A percentile compares a stretch with the other conserved stretches of the same genome.
phyloP scores from a whole-genome alignment of 2,888 invertebrate genomes.

The Melolontha melolontha region DNA sequence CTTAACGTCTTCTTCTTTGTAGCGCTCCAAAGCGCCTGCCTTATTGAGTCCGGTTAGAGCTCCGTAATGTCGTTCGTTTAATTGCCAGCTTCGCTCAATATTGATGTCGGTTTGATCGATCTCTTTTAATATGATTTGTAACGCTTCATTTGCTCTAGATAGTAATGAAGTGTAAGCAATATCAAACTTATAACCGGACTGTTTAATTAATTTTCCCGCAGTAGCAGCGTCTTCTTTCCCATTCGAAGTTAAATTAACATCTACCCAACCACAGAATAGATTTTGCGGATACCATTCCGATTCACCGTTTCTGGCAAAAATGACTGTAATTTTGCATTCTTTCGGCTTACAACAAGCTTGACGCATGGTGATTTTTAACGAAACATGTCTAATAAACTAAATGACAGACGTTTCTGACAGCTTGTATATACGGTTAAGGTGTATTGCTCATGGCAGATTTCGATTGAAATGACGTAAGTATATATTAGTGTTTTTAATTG shows the following conservation, averaged over 20 bases:
- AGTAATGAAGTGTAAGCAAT: conserved; percentile 84
- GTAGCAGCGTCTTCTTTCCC: conserved; percentile 76
- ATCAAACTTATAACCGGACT: conserved; percentile 80
- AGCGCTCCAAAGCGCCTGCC: too few relatives aligned
- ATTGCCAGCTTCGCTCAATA: conserved; percentile 80
- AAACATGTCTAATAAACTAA: too few relatives aligned
- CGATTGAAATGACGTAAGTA: too few relatives aligned
- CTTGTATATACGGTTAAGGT: too few relatives aligned
- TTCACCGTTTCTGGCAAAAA: conserved; percentile 64
- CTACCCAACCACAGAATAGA: conserved; percentile 64
- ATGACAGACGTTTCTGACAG: too few relatives aligned
- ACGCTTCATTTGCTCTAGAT: conserved; percentile 81
- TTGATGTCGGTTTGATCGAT: conserved; percentile 76
- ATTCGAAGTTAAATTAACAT: conserved; percentile 64
- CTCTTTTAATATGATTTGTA: conserved; percentile 75
- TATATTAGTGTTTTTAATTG: too few relatives aligned
- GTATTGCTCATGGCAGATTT: too few relatives aligned
- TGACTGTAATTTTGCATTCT: conserved; percentile 35
- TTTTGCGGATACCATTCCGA: conserved; percentile 64
- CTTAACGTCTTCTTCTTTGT: conserved; percentile 66
- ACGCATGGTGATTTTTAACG: too few relatives aligned
- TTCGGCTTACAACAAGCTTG: not conserved
- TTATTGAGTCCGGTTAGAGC: conserved; percentile 71
- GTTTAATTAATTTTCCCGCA: conserved; percentile 80
- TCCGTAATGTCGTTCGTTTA: conserved; percentile 91